A percentile compares a stretch with the other conserved stretches of the same genome.
Evolutionary conservation across 2,888 invertebrate species (phyloP).

Genomic region (Vandiemenella viatica): DNA sequence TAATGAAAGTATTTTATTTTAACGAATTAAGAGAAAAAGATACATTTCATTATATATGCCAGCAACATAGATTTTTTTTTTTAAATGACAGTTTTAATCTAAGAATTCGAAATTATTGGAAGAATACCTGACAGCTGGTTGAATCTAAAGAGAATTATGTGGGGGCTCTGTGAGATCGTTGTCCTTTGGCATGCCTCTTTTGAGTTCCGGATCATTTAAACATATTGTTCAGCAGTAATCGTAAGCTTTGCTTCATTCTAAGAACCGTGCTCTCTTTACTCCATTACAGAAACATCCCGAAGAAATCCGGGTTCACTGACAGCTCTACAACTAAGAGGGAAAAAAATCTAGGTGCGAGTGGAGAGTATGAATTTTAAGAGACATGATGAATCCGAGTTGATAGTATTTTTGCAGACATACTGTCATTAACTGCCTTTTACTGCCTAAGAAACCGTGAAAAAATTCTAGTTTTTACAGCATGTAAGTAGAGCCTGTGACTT

Average conservation of each 20-base stretch:
- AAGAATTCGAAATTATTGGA: not conserved
- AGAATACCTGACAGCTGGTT: slow-evolving; percentile 1
- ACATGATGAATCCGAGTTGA: not conserved
- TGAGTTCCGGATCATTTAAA: not conserved
- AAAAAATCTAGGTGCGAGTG: not conserved
- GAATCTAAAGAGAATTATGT: not conserved
- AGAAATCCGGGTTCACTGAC: not conserved
- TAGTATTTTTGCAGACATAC: not conserved
- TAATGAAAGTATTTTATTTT: not conserved
- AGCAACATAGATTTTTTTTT: not conserved
- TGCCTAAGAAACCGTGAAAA: too few relatives aligned
- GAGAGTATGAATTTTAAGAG: not conserved
- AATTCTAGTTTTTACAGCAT: too few relatives aligned
- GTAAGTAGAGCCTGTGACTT: too few relatives aligned
- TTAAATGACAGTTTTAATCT: not conserved
- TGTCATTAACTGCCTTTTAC: not conserved
- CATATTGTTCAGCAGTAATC: not conserved
- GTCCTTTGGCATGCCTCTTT: not conserved
- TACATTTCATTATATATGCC: not conserved
- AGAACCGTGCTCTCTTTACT: not conserved
- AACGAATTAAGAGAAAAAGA: not conserved
- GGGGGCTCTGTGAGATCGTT: not conserved
- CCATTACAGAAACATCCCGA: not conserved
- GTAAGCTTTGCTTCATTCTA: not conserved
- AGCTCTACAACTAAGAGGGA: not conserved